A percentile compares a stretch with the other conserved stretches of the same genome.
phyloP scores from a whole-genome alignment of 1,140 invertebrate species.

The Ctenoplectra terminalis region DNA sequence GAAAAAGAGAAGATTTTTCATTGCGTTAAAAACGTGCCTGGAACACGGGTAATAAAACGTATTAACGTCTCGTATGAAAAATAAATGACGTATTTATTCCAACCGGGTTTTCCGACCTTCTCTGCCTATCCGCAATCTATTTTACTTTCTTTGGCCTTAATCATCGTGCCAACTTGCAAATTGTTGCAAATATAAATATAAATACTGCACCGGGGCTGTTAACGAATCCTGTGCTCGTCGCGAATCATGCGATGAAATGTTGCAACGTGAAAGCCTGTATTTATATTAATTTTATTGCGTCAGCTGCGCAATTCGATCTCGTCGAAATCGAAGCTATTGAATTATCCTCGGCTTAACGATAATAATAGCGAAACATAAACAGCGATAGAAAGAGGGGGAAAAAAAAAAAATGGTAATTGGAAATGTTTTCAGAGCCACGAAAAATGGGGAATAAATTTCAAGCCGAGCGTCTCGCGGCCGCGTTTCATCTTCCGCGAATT shows the following conservation, averaged over 20 bases:
- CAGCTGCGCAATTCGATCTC: background rate
- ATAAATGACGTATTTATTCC: background rate
- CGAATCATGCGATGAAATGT: background rate
- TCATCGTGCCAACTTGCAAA: background rate
- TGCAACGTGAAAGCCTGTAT: background rate
- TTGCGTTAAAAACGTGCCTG: background rate
- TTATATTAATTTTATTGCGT: conserved; percentile 8
- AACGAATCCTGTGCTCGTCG: background rate
- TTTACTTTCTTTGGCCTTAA: background rate
- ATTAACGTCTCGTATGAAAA: background rate
- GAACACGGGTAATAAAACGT: background rate
- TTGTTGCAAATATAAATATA: background rate
- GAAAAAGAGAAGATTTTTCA: conserved; percentile 2
- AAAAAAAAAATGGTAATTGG: background rate
- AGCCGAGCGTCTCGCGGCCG: background rate
- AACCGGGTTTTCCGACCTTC: too few species aligned
- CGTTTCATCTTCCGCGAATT: conserved; percentile 36
- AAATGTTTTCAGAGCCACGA: background rate
- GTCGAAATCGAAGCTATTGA: background rate
- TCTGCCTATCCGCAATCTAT: too few species aligned
- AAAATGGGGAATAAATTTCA: conserved; percentile 14
- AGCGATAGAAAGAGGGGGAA: too few species aligned
- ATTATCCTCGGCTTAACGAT: background rate
- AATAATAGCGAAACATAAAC: background rate
- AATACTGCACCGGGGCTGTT: background rate